Evolutionary conservation across 2,113 vertebrate species (phyloP), one percentile per base, ranked within the genome.

Genomic region (Datnioides undecimradiatus): DNA sequence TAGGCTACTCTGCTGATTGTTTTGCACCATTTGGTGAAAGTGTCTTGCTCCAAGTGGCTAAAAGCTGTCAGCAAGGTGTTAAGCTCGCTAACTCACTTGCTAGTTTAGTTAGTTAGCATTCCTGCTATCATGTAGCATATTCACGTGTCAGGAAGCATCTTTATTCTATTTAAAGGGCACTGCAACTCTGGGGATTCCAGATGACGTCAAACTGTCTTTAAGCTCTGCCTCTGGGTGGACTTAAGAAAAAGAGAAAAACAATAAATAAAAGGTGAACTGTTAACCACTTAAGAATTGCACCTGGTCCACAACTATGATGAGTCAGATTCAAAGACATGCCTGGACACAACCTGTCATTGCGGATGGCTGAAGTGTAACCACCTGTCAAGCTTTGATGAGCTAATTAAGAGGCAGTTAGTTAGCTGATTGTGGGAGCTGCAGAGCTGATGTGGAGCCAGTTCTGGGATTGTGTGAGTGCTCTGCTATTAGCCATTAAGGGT

Each of bases 331-430:
- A 4, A 46, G 45, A 77, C 85, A 38, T 57, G 63, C 46, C 65
- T 43, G 55, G 72, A 75, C 78, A 54, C 31, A 64, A 63, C 27
- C 36, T 76, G 55, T 72, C 49, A 79, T 88, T 72, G 36, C 41
- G 63, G 7, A 54, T 12, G 9, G 52, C 52, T 73, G 23, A 74
- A 81, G 60, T 88, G 69, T 59, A 75, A 74, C 66, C 72, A 86
- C 67, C 84, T 90, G 83, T 83, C 87, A 88, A 9, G 46, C 52
- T 51, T 52, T 81, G 84, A 90, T 68, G 76, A 86, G 83, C 78
- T 90, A 83, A 90, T 91, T 89, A 89, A 85, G 86, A 79, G 76
- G 66, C 70, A 36, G 79, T 83, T 83, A 36, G 79, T 83, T 83
- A 83, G 68, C 45, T 83, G 84, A 88, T 46, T 86, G 74, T 62